Evolutionary conservation across 2,797 vertebrate species (phyloP), one percentile per base, ranked within the genome.

Genomic region (Ptychobarbus kaznakovi): DNA sequence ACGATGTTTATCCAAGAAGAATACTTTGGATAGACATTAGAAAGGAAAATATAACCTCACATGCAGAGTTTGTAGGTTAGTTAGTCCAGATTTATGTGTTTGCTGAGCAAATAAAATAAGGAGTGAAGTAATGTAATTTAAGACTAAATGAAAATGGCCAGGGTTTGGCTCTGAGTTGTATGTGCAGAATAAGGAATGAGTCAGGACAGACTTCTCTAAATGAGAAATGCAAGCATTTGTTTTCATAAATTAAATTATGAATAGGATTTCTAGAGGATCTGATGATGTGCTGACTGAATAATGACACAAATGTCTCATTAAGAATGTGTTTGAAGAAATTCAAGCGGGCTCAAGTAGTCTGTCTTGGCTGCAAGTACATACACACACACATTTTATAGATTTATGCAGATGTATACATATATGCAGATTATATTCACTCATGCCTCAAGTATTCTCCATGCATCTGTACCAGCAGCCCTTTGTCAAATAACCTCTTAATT

Each of bases 51-150:
- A 72, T 61, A 77, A 49, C 69, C 51, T 74, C 61, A 84, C 51
- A 81, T 69, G 73, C 74, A 83, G 73, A 88, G 81, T 61, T 85
- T 73, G 58, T 80, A 85, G 28, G 42, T 86, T 90, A 80, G 61
- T 76, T 72, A 85, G 82, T 58, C 56, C 82, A 74, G 85, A 87
- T 92, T 88, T 89, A 77, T 81, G 49, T 87, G 87, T 84, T 89
- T 91, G 76, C 87, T 86, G 76, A 90, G 78, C 79, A 90, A 90
- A 91, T 90, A 86, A 91, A 91, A 88, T 69, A 89, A 87, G 61
- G 82, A 88, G 89, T 93, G 87, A 92, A 92, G 88, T 92, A 91
- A 91, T 91, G 82, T 88, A 88, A 90, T 91, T 91, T 91, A 88
- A 90, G 70, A 76, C 86, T 85, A 90, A 91, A 90, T 92, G 86